Evolutionary conservation across 2,113 vertebrate species (phyloP), one percentile per base, ranked within the genome.

Genomic region (Anser cygnoides): DNA sequence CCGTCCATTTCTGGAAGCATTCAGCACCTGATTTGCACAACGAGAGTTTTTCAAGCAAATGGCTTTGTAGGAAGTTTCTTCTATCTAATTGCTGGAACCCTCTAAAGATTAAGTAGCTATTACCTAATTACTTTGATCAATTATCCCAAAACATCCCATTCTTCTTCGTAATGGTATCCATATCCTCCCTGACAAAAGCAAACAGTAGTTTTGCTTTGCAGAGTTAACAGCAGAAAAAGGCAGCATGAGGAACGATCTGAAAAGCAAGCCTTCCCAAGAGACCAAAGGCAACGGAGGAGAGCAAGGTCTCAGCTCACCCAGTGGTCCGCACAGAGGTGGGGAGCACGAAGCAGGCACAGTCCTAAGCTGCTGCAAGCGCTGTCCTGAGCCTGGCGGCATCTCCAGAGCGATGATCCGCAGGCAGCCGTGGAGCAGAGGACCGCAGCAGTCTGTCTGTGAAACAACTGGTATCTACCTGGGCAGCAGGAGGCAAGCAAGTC

Each of bases 341-440:
- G 1, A 55, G 39, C 41, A 57, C 0, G 1, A 65, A 55, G 66
- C 76, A 65, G 17, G 50, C 33, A 17, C 35, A 33, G 59, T 18
- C 28, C 10, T 0, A 5, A 46, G 17, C 41, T n/a, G n/a, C 1
- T 0, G 0, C n/a, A 66, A 68, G 14, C 1, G 3, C 18, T 72
- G 13, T 10, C 52, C 25, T 44, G n/a, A 70, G 55, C 49, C 58
- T 1, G 0, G 66, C 18, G 28, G 22, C 54, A 17, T 66, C 72
- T 55, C 67, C 46, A 35, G 39, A 65, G 68, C 2, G 28, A 50
- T 35, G 50, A 61, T 28, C 14, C 1, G 1, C 37, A 46, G 76
- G 57, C 15, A 65, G 28, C 13, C 37, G 14, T 7, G 41, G 28
- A 62, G 37, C 49, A 63, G 16, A 61, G 50, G 62, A 50, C 0